Base-by-base conservation (phyloP, 2,888 invertebrate genomes). In the Cremastobaeus sp. region DNA sequence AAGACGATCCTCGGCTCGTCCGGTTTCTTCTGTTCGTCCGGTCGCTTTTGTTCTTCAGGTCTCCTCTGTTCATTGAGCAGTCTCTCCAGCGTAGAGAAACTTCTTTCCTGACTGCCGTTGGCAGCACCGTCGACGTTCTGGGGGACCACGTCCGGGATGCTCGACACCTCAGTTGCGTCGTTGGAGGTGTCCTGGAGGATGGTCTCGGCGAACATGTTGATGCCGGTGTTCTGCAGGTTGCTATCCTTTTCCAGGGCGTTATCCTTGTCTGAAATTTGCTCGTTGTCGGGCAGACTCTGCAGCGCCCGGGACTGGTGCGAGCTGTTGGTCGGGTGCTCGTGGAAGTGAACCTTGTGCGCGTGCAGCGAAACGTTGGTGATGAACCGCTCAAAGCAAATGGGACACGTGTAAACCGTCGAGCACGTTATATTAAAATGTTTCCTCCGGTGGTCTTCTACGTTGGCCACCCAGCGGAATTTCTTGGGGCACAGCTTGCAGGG, bases 271-370 rank as follows among this genome's bases (percentile, higher is more conserved):
- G n/a, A n/a, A n/a, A n/a, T n/a, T n/a, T n/a, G n/a, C n/a, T n/a
- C n/a, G n/a, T 25, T 8, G 25, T 8, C 25, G 25, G 25, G 25
- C n/a, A n/a, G n/a, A n/a, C n/a, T n/a, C n/a, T n/a, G n/a, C 25
- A 25, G 4, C 25, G 8, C 25, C 8, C 5, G 8, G 5, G 25
- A 8, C 25, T 25, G 25, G 25, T 25, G 25, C 25, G 25, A 8
- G 8, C 8, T 8, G 8, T 25, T 25, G 25, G 3, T 25, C 25
- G 25, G 3, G 25, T 59, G 21, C 11, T 74, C 57, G 34, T 75
- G 75, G 20, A 68, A 75, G 15, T 75, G 75, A 0, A 62, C 66
- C 15, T 68, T 71, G 25, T 75, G 75, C 1, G 74, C 74, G n/a
- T 66, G 62, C 25, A 66, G 15, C 0, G 74, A 65, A 3, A 74